These are phyloP conservation scores for Paradoxurus hermaphroditus DNA, from an alignment of 2,113 vertebrate species.

Conservation along the genomic window DNA sequence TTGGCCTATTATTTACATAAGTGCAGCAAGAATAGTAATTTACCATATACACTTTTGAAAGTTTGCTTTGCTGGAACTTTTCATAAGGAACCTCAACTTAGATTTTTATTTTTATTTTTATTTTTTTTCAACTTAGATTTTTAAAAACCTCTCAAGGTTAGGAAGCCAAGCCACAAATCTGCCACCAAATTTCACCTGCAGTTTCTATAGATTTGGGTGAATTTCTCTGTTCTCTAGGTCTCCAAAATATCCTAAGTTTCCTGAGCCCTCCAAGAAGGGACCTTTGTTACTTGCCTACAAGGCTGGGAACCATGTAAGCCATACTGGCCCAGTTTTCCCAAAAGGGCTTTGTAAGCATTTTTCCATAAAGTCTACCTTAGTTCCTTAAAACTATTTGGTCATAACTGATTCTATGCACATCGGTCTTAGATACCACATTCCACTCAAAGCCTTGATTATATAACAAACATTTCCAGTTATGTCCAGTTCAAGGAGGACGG, in stretches of 20 bases:
- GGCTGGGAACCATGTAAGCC: not conserved
- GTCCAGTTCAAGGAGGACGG: not conserved
- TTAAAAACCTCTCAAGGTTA: not conserved
- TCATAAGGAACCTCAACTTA: not conserved
- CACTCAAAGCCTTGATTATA: not conserved
- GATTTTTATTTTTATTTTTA: too few species aligned
- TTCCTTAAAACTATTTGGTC: conserved; percentile 3
- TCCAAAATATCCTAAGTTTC: not conserved
- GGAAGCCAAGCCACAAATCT: not conserved
- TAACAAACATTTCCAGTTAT: conserved; percentile 1
- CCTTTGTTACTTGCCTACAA: not conserved
- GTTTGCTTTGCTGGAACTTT: conserved; percentile 13
- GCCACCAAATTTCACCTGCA: not conserved
- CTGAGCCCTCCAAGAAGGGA: not conserved
- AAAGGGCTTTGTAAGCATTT: not conserved
- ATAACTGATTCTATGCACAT: not conserved
- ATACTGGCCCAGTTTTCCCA: not conserved
- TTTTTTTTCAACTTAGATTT: conserved; percentile 1
- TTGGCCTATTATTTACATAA: not conserved
- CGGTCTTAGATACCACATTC: not conserved
- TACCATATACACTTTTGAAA: not conserved
- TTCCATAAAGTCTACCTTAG: not conserved
- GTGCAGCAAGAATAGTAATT: not conserved
- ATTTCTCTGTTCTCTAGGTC: not conserved
- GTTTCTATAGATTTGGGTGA: not conserved